Percentiles rank a stretch among this genome's conserved stretches.
Conservation (phyloP, 2,888 invertebrate genomes). For the Scaptomyza cyrtandrae region DNA sequence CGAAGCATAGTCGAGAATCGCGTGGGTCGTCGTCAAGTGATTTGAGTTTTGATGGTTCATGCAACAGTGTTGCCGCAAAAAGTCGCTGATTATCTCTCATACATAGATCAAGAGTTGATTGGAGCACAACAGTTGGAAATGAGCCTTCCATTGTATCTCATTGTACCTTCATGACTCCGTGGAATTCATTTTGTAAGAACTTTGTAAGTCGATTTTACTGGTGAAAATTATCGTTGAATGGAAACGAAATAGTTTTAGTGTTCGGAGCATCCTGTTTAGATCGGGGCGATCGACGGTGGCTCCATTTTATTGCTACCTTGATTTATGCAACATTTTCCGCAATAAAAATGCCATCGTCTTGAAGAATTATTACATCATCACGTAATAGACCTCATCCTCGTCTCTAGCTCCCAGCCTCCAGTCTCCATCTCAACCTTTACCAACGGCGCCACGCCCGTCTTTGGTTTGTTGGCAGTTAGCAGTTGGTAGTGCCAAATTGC, state of each 20-base stretch:
- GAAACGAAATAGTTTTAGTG: slow-evolving; percentile 56
- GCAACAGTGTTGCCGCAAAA: slow-evolving; percentile 59
- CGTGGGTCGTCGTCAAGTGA: slow-evolving; percentile 51
- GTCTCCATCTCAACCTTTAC: slow-evolving; percentile 6
- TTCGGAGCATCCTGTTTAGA: slow-evolving; percentile 62
- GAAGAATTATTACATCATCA: slow-evolving; percentile 80
- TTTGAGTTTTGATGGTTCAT: slow-evolving; percentile 24
- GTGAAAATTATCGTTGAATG: slow-evolving; percentile 68
- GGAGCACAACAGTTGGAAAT: slow-evolving; percentile 44
- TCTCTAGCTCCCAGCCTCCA: slow-evolving; percentile 27
- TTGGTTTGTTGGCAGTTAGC: slow-evolving; percentile 26
- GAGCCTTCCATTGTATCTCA: slow-evolving; percentile 49
- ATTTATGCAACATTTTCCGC: slow-evolving; percentile 79
- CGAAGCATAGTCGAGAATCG: slow-evolving; percentile 46
- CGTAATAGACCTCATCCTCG: slow-evolving; percentile 66
- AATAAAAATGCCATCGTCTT: slow-evolving; percentile 76
- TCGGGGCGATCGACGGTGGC: slow-evolving; percentile 55
- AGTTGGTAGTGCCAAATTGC: slow-evolving; percentile 61
- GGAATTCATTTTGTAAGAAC: slow-evolving; percentile 40
- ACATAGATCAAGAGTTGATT: slow-evolving; percentile 49
- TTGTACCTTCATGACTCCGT: slow-evolving; percentile 54
- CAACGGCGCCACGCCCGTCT: slow-evolving; percentile 70
- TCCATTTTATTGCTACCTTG: slow-evolving; percentile 76
- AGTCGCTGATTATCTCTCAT: slow-evolving; percentile 59
- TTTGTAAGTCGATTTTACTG: slow-evolving; percentile 44